Conservation (phyloP, 2,797 vertebrate species). For the Masticophis lateralis region DNA sequence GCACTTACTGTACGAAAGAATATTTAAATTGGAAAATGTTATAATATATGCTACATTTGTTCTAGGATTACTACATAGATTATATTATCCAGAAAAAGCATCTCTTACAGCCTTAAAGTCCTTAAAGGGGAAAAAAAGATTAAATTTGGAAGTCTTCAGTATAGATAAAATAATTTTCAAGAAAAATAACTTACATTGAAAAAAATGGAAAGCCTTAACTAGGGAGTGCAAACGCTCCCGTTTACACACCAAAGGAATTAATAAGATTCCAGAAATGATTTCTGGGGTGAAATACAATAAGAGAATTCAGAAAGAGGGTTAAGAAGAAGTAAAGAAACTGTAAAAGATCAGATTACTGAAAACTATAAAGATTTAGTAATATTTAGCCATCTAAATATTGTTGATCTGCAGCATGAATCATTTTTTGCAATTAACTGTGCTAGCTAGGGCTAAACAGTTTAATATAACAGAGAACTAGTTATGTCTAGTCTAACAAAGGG, state of each 20-base stretch:
- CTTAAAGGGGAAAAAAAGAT: not conserved
- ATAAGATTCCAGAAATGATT: not conserved
- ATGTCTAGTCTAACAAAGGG: not conserved
- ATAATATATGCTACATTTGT: slow-evolving; percentile 7
- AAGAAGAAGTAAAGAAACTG: not conserved
- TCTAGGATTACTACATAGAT: not conserved
- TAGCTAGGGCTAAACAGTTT: not conserved
- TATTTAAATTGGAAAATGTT: slow-evolving; percentile 17
- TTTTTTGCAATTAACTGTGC: not conserved
- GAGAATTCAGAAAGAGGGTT: not conserved
- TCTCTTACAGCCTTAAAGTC: not conserved
- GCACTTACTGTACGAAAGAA: slow-evolving; percentile 9
- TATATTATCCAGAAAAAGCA: not conserved
- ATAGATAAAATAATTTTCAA: not conserved
- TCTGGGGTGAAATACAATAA: not conserved
- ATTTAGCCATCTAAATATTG: not conserved
- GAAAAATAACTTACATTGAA: not conserved
- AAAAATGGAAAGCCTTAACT: not conserved
- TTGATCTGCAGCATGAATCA: not conserved
- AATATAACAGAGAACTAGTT: not conserved
- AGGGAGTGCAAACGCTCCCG: not conserved
- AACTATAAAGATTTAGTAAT: not conserved
- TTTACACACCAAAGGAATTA: not conserved
- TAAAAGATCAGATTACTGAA: not conserved
- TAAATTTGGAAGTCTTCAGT: not conserved